phyloP scores from a whole-genome alignment of 2,797 vertebrate genomes.

The Sarcophilus harrisii region DNA sequence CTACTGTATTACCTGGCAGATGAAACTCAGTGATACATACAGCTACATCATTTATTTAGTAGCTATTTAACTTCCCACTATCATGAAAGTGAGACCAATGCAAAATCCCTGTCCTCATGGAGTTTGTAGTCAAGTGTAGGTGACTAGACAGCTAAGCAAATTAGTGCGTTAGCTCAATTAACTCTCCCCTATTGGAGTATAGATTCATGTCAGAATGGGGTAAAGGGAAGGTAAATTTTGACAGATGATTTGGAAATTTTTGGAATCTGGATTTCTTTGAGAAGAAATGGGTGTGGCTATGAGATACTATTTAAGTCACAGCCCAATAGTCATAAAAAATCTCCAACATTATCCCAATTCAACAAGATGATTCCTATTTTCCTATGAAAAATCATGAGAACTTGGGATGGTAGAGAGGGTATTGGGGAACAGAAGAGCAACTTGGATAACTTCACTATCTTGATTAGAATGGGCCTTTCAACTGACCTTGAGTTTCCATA shows the following conservation, averaged over 20 bases:
- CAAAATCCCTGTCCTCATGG: neutral
- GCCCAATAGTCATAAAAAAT: neutral
- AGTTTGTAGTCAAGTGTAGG: neutral
- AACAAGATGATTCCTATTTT: neutral
- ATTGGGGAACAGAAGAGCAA: neutral
- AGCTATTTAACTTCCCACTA: neutral
- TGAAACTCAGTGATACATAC: neutral
- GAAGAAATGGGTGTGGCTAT: neutral
- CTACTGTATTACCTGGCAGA: neutral
- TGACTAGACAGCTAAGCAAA: neutral
- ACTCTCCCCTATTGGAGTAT: neutral
- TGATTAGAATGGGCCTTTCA: neutral
- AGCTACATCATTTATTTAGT: neutral
- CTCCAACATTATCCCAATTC: neutral
- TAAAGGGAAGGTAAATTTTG: neutral
- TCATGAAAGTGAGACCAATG: neutral
- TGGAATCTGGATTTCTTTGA: neutral
- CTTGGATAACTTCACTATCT: neutral
- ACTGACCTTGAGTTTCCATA: neutral
- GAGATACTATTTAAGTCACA: neutral
- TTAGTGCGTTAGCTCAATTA: neutral
- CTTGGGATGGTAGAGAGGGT: neutral
- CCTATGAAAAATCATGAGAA: neutral
- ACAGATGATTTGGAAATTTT: neutral
- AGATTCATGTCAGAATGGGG: neutral